These are phyloP conservation scores for Hetaerina titia DNA, from an alignment of 2,888 invertebrate genomes.

Conservation along the genomic window DNA sequence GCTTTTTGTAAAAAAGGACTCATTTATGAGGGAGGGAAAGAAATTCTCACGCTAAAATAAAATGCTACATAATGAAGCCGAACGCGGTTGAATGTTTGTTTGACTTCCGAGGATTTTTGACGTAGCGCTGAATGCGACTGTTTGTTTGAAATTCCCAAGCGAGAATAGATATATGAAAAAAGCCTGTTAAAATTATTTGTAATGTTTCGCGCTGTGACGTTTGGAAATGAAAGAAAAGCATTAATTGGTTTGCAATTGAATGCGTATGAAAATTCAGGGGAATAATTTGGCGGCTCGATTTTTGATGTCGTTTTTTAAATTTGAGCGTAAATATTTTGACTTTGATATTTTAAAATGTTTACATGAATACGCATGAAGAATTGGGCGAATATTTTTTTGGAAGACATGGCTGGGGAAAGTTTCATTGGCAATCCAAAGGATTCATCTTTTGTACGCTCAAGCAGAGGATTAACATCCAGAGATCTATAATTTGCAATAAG, in stretches of 20 bases:
- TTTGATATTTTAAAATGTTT: slow-evolving; percentile 3
- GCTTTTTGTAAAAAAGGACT: background rate
- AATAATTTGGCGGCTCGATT: slow-evolving; percentile 33
- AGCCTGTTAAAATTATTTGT: background rate
- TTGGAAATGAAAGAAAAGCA: slow-evolving; percentile 12
- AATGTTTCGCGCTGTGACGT: slow-evolving; percentile 14
- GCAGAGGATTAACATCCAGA: no score
- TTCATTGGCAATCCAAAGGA: no score
- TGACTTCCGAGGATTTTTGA: slow-evolving; percentile 14
- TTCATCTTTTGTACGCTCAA: no score
- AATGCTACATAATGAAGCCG: background rate
- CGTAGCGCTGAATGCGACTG: background rate
- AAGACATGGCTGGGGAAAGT: background rate
- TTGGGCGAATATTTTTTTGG: background rate
- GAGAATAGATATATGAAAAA: background rate
- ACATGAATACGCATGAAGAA: background rate
- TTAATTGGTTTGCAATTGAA: slow-evolving; percentile 37
- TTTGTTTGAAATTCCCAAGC: background rate
- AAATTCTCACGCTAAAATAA: background rate
- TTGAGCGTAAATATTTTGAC: slow-evolving; percentile 41
- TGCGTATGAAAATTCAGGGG: background rate
- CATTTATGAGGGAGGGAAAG: background rate
- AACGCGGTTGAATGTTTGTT: slow-evolving; percentile 32
- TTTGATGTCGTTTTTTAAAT: slow-evolving; percentile 34
- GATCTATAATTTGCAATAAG: no score